A percentile compares a stretch with the other conserved stretches of the same genome.
phyloP scores from a whole-genome alignment of 2,113 vertebrate species.

The western clawed frog (Xenopus tropicalis) region UCB_Xtro_10.0 CM004449.2:89698001-89698500 shows the following conservation, averaged over 20 bases:
- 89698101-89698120: neutral
- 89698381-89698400: no score
- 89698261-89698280: slow-evolving; percentile 77
- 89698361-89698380: no score
- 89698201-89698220: slow-evolving; percentile 85
- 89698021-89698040: neutral
- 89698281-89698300: slow-evolving; percentile 78
- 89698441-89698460: no score
- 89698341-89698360: neutral
- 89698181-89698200: slow-evolving; percentile 74
- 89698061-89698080: neutral
- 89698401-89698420: no score
- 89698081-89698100: neutral
- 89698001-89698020: no score
- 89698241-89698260: slow-evolving; percentile 78
- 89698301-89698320: slow-evolving; percentile 78
- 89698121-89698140: neutral
- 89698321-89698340: slow-evolving; percentile 56
- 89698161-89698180: slow-evolving; percentile 20
- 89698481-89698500: no score
- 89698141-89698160: slow-evolving; percentile 26
- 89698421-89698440: no score
- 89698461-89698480: no score
- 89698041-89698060: neutral
- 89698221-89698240: slow-evolving; percentile 90